A percentile compares a stretch with the other conserved stretches of the same genome.
Conservation (phyloP, 2,888 invertebrate species). For the Tetrapedia diversipes region DNA sequence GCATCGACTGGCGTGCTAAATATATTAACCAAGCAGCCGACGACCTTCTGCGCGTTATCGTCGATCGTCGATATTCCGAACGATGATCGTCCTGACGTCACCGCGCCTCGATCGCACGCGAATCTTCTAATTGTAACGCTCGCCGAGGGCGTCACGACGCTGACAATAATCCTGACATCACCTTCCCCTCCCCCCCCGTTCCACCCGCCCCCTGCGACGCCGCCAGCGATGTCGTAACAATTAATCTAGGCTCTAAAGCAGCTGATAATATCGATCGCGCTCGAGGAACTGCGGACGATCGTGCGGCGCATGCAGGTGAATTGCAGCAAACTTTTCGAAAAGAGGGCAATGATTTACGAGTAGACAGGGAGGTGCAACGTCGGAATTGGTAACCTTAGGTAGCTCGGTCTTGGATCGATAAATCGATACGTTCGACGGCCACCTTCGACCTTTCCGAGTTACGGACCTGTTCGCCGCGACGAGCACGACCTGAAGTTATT, state of each 20-base stretch:
- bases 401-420: not conserved
- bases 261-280: slow-evolving; percentile 21
- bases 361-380: no score
- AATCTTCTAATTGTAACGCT: slow-evolving; percentile 40
- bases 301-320: not conserved
- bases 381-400: not conserved
- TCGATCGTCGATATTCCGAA: slow-evolving; percentile 30
- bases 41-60: slow-evolving; percentile 32
- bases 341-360: slow-evolving; percentile 11
- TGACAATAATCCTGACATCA: slow-evolving; percentile 55
- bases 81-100: slow-evolving; percentile 31
- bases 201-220: slow-evolving; percentile 15
- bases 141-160: slow-evolving; percentile 11
- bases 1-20: slow-evolving; percentile 16
- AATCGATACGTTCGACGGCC: not conserved
- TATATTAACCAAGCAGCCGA: slow-evolving; percentile 14
- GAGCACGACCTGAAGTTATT: not conserved
- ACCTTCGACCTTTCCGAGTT: not conserved
- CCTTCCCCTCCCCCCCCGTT: no score
- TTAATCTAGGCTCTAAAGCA: slow-evolving; percentile 22
- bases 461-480: not conserved
- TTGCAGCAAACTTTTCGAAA: not conserved
- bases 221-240: slow-evolving; percentile 30
- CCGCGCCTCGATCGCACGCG: slow-evolving; percentile 6
- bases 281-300: not conserved